Evolutionary conservation across 2,888 invertebrate species (phyloP).

Genomic region (Eulithis testata): DNA sequence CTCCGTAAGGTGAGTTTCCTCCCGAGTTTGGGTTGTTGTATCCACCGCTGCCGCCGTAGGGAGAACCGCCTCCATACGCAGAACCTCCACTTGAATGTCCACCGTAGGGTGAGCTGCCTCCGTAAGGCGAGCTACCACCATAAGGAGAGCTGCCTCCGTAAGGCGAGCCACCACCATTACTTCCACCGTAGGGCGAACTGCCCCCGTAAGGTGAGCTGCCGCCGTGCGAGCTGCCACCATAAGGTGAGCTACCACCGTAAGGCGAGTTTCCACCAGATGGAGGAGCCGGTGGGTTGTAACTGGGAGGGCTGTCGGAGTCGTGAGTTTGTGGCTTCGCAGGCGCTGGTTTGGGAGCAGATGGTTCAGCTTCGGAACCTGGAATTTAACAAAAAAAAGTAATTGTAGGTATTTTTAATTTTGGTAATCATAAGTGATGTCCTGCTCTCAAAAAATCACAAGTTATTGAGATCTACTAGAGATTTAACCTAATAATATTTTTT

Average conservation of each 20-base stretch:
- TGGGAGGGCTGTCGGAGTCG: conserved; percentile 67
- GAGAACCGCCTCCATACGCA: conserved; percentile 46
- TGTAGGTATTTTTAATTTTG: no score
- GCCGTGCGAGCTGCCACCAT: conserved; percentile 49
- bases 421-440: no score
- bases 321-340: conserved; percentile 61
- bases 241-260: conserved; percentile 41
- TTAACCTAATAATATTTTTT: no score
- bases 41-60: conserved; percentile 49
- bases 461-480: no score
- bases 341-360: conserved; percentile 60
- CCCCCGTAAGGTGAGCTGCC: conserved; percentile 50
- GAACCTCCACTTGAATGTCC: conserved; percentile 44
- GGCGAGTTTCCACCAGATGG: conserved; percentile 51
- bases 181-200: conserved; percentile 51
- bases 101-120: conserved; percentile 35
- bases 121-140: conserved; percentile 48
- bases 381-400: background rate
- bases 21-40: conserved; percentile 42
- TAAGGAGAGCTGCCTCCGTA: conserved; percentile 49
- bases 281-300: conserved; percentile 76
- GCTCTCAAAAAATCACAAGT: no score
- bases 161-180: conserved; percentile 52
- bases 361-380: conserved; percentile 72
- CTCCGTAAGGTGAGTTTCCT: conserved; percentile 46